Base-by-base conservation (phyloP, 2,797 vertebrate genomes). In the Tamandua tetradactyla region DNA sequence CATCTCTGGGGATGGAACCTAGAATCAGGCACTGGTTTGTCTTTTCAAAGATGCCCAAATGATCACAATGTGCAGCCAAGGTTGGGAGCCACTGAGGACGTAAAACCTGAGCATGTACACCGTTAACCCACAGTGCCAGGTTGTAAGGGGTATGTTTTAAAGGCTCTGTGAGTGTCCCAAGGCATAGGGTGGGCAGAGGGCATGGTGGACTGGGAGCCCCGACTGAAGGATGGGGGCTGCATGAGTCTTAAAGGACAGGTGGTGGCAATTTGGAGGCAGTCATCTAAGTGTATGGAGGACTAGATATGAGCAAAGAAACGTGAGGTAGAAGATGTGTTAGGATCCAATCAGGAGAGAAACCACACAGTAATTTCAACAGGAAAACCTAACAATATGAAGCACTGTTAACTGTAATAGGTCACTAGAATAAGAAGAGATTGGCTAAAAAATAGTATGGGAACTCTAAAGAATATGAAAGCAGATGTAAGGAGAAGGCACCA, bases 21-120 rank as follows among this genome's bases (percentile, higher is more conserved):
- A 59, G n/a, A 12, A 52, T 57, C 42, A 66, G 69, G 13, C 14
- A 37, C 49, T 18, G 17, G 13, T 52, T 87, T 80, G 32, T 85
- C 69, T 89, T 87, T 81, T 27, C 62, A 91, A 89, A 91, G 80
- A 42, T 81, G 49, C 32, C 80, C 71, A 49, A 40, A 47, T 71
- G 64, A 80, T 87, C 75, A 66, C 76, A 87, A 81, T 66, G 1
- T 17, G 5, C 35, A 72, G 64, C 32, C 61, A 59, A 91, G 66
- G n/a, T 47, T 52, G 42, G 75, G 23, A 76, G 69, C 30, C 64
- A 69, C 76, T 22, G 2, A 85, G 42, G 89, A 78, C 37, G 84
- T 55, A 59, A 72, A 71, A 57, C 6, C 62, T 35, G 44, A 1
- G 44, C 13, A 3, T 9, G 55, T 64, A 82, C 82, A 47, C 57